Evolutionary conservation across 2,113 vertebrate species (phyloP).

Genomic region (Corythornis cristatus): DNA sequence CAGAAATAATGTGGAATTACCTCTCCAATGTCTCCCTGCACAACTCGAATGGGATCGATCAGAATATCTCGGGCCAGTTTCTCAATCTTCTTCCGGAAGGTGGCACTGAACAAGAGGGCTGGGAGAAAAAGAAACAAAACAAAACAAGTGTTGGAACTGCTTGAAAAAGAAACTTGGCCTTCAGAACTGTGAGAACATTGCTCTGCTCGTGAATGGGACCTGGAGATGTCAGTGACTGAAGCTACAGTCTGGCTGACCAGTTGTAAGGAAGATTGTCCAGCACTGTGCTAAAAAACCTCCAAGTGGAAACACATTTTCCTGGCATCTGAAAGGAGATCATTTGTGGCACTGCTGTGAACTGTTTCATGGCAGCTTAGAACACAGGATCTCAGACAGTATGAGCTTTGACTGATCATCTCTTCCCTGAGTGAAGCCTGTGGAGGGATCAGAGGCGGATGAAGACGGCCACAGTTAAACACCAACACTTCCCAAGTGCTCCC

Average conservation of each 20-base stretch:
- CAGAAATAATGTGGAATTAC: slow-evolving; percentile 60
- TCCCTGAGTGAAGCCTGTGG: not conserved
- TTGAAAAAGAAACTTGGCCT: not conserved
- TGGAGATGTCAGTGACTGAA: not conserved
- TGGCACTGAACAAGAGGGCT: slow-evolving; percentile 98
- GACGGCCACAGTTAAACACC: not conserved
- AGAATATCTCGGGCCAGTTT: slow-evolving; percentile 94
- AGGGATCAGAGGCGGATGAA: not conserved
- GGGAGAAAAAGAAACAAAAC: slow-evolving; percentile 49
- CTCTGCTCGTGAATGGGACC: not conserved
- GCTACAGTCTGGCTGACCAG: not conserved
- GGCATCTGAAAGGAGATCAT: not conserved
- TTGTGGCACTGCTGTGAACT: not conserved
- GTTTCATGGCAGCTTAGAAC: not conserved
- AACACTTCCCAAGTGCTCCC: not conserved
- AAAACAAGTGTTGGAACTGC: not conserved
- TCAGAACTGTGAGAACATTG: not conserved
- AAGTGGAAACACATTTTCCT: not conserved
- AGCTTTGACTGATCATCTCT: not conserved
- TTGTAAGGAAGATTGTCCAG: not conserved
- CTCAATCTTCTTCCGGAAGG: slow-evolving; percentile 98
- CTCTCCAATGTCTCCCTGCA: slow-evolving; percentile 98
- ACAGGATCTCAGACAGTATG: not conserved
- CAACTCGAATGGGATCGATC: slow-evolving; percentile 94
- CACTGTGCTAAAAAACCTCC: not conserved